Evolutionary conservation across 2,888 invertebrate species (phyloP).

Genomic region (Pseudoips prasinana): DNA sequence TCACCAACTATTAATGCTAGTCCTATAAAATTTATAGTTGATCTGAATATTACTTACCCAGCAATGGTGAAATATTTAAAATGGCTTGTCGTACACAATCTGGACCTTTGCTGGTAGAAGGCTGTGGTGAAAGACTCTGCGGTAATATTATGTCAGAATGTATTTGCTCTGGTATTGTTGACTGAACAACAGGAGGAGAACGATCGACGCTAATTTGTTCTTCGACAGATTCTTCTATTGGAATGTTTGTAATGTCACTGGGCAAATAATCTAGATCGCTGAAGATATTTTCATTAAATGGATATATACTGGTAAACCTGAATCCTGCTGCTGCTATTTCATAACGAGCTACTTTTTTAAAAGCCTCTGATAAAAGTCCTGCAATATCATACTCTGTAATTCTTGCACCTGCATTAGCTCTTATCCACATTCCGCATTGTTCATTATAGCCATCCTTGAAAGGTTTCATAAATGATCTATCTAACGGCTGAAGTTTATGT

Average conservation of each 20-base stretch:
- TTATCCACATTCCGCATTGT: constrained; percentile 28
- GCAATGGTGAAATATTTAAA: too few species aligned
- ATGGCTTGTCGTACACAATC: too few species aligned
- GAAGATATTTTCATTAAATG: too few species aligned
- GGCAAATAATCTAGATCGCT: constrained; percentile 12
- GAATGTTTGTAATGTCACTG: constrained; percentile 7
- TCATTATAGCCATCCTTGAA: constrained; percentile 34
- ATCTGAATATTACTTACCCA: too few species aligned
- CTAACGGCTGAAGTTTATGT: constrained; percentile 33
- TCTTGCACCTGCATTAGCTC: constrained; percentile 8
- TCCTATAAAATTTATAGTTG: too few species aligned
- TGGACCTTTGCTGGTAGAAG: constrained; percentile 1
- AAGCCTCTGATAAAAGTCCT: constrained; percentile 11
- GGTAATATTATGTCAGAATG: too few species aligned
- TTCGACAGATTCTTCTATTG: constrained; percentile 3
- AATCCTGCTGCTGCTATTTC: constrained; percentile 14
- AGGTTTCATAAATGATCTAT: constrained; percentile 32
- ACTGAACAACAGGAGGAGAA: too few species aligned
- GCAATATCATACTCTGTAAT: constrained; percentile 19
- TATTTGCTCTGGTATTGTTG: neutral
- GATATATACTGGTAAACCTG: constrained; percentile 24
- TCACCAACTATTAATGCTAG: too few species aligned
- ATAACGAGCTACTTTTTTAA: constrained; percentile 7
- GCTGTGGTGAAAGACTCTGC: constrained; percentile 1
- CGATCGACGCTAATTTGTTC: too few species aligned